Evolutionary conservation across 1,140 invertebrate genomes (phyloP).

Genomic region (Bemisia tabaci): DNA sequence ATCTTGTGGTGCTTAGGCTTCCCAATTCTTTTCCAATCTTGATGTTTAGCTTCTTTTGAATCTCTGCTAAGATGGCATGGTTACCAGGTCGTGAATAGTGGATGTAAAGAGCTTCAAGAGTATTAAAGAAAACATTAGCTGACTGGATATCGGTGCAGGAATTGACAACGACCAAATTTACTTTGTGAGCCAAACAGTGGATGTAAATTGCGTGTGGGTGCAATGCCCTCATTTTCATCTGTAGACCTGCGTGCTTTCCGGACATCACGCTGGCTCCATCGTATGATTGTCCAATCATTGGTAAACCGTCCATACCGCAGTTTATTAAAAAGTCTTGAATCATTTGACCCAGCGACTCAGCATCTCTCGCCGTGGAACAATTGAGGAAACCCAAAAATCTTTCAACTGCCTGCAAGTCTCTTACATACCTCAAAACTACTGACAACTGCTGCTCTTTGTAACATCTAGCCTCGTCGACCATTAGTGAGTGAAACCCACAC

Average conservation of each 20-base stretch:
- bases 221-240: slow-evolving; percentile 10
- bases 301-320: not conserved
- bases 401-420: not conserved
- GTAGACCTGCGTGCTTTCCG: slow-evolving; percentile 1
- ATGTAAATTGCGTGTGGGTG: slow-evolving; percentile 17
- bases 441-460: not conserved
- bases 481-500: not conserved
- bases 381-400: not conserved
- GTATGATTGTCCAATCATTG: slow-evolving; percentile 11
- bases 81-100: slow-evolving; percentile 11
- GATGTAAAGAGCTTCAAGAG: slow-evolving; percentile 11
- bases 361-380: not conserved
- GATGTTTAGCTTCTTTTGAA: slow-evolving; percentile 2
- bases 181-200: slow-evolving; percentile 16
- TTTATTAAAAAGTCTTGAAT: not conserved
- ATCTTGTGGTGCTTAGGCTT: slow-evolving; percentile 9
- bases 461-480: not conserved
- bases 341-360: not conserved
- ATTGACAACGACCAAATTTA: slow-evolving; percentile 18
- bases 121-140: slow-evolving; percentile 8
- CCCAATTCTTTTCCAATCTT: slow-evolving; percentile 1
- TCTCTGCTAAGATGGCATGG: slow-evolving; percentile 1
- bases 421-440: not conserved
- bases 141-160: slow-evolving; percentile 9
- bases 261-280: slow-evolving; percentile 14